Evolutionary conservation across 2,797 vertebrate species (phyloP), one percentile per base, ranked within the genome.

Genomic region (Leptodactylus fallax): DNA sequence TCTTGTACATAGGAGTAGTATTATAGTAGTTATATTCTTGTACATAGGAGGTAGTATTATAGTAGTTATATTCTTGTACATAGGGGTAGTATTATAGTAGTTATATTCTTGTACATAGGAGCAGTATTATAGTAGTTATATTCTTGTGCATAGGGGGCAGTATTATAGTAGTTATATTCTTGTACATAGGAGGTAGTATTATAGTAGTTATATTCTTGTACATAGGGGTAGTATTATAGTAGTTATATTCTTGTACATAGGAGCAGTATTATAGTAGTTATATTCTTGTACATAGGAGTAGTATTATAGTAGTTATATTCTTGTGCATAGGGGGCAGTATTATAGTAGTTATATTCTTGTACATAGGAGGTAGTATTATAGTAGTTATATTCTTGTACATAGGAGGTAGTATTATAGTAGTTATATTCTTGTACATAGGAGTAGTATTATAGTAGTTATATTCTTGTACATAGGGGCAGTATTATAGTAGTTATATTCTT

Each of bases 51-150:
- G 27, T 12, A 67, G 65, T 67, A 27, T 67, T 67, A 67, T 67
- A 27, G 25, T 27, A 67, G 65, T 67, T 67, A 67, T 51, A 78
- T 78, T 78, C 47, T 55, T 51, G 76, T 78, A 77, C 11, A 65
- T 81, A 81, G 14, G 27, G 13, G 36, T 16, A 60, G 55, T 81
- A 36, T 45, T 60, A 27, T 81, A 11, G 47, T 83, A 36, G 51
- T 25, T 23, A 47, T 69, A 76, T 36, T 36, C 17, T 51, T 77
- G 45, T 86, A 69, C 11, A 69, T 69, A 17, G 27, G 36, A 36
- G 36, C 13, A 69, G 69, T 45, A 74, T 74, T 74, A 74, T 74
- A 74, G 45, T 47, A 74, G 71, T 74, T 72, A 72, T 47, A 47
- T 47, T 47, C 7, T 19, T 47, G 36, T 19, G 13, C 13, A 45